Evolutionary conservation across 2,113 vertebrate genomes (phyloP).

Genomic region (Nyctibius bracteatus): DNA sequence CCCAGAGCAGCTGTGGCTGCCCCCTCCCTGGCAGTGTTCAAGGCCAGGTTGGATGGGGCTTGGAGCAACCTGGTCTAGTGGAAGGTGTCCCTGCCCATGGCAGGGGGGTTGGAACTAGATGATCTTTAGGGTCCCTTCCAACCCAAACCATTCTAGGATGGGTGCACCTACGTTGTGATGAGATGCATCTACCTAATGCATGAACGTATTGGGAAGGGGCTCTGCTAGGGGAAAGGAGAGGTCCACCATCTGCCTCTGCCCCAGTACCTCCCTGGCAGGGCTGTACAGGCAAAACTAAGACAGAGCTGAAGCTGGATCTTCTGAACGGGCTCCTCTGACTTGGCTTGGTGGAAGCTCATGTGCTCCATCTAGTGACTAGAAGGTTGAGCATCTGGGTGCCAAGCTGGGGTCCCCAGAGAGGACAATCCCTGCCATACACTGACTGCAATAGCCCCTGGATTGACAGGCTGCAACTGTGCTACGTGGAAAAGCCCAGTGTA

Average conservation of each 20-base stretch:
- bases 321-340: background rate
- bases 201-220: background rate
- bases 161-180: rapidly evolving
- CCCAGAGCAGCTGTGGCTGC: too few relatives aligned
- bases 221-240: background rate
- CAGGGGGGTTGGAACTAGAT: too few relatives aligned
- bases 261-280: rapidly evolving
- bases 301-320: background rate
- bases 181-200: background rate
- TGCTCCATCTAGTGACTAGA: slow-evolving; percentile 15
- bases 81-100: too few relatives aligned
- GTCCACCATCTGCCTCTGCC: background rate
- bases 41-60: too few relatives aligned
- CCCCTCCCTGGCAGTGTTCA: too few relatives aligned
- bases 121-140: too few relatives aligned
- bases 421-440: rapidly evolving
- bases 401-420: background rate
- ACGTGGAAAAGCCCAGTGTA: background rate
- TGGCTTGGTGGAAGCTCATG: background rate
- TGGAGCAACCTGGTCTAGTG: too few relatives aligned
- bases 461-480: background rate
- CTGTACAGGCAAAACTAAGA: background rate
- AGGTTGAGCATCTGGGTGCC: background rate
- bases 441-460: rapidly evolving
- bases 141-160: too few relatives aligned